Conservation (phyloP, 30 jellyfish, hydroid and myxozoan genomes). For the Cassiopea xamachana region DNA sequence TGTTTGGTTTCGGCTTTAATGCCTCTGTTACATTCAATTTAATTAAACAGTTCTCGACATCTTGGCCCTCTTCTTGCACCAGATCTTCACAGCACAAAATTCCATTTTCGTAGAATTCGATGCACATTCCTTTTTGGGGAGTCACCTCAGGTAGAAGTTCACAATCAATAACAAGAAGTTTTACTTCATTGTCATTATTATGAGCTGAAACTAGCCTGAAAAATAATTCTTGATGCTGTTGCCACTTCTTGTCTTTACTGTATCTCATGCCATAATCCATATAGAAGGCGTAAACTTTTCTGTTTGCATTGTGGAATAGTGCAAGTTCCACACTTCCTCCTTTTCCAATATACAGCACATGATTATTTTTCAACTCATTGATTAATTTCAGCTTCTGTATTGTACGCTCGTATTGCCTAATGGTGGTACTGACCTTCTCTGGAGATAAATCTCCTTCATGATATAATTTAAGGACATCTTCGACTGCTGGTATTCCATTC, state of each 20-base stretch:
- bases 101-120: conserved; percentile 62
- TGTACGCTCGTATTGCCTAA: conserved; percentile 1
- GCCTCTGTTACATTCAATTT: conserved; percentile 15
- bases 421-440: background rate
- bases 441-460: conserved; percentile 46
- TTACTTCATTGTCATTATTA: conserved; percentile 13
- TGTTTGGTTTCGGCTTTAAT: conserved; percentile 32
- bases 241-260: conserved; percentile 30
- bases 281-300: conserved; percentile 37
- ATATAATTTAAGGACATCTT: background rate
- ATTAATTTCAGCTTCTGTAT: conserved; percentile 32
- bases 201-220: conserved; percentile 26
- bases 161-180: conserved; percentile 46
- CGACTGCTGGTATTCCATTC: conserved; percentile 9
- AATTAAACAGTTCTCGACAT: conserved; percentile 27
- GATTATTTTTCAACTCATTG: conserved; percentile 8
- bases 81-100: conserved; percentile 65
- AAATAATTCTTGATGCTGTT: conserved; percentile 36
- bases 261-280: conserved; percentile 1
- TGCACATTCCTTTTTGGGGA: conserved; percentile 30
- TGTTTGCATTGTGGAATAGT: conserved; percentile 36
- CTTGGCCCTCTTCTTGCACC: conserved; percentile 56
- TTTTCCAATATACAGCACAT: conserved; percentile 50
- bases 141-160: conserved; percentile 19
- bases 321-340: conserved; percentile 50